phyloP scores from a whole-genome alignment of 2,797 vertebrate genomes.

The Pempheris klunzingeri region DNA sequence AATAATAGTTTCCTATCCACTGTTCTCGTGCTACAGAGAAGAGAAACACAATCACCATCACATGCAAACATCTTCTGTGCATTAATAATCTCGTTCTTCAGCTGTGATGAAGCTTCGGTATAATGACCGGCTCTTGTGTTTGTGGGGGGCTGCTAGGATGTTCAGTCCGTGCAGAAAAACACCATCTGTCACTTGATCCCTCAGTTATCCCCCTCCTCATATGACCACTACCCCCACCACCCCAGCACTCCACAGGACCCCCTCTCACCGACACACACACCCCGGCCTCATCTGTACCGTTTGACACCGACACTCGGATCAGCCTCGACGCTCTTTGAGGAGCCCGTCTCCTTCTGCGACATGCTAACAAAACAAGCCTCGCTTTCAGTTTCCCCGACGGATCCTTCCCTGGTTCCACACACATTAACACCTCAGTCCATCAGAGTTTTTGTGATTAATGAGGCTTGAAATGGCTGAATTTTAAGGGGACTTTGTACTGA shows the following conservation, averaged over 20 bases:
- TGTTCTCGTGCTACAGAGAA: background rate
- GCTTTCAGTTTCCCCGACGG: background rate
- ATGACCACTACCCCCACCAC: conserved; percentile 43
- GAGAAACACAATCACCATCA: background rate
- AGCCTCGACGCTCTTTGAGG: conserved; percentile 27
- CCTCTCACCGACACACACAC: conserved; percentile 11
- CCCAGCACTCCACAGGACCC: conserved; percentile 33
- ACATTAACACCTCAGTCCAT: too few relatives aligned
- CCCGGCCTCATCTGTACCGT: conserved; percentile 29
- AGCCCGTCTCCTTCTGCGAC: conserved; percentile 9
- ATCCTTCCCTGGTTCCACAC: background rate
- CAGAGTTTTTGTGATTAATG: background rate
- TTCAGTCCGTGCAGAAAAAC: conserved; percentile 75
- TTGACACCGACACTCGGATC: conserved; percentile 40
- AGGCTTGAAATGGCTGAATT: background rate
- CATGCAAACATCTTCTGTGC: conserved; percentile 28
- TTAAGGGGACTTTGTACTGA: background rate
- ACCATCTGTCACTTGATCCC: conserved; percentile 79
- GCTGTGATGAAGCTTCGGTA: conserved; percentile 8
- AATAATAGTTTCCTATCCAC: conserved; percentile 22
- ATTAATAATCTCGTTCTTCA: conserved; percentile 12
- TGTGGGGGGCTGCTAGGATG: conserved; percentile 34
- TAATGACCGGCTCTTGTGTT: conserved; percentile 27
- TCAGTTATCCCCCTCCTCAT: conserved; percentile 47
- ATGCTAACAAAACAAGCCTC: conserved; percentile 21